These are phyloP conservation scores for Reticulitermes speratus DNA, from an alignment of 1,140 invertebrate genomes.

Conservation along the genomic window DNA sequence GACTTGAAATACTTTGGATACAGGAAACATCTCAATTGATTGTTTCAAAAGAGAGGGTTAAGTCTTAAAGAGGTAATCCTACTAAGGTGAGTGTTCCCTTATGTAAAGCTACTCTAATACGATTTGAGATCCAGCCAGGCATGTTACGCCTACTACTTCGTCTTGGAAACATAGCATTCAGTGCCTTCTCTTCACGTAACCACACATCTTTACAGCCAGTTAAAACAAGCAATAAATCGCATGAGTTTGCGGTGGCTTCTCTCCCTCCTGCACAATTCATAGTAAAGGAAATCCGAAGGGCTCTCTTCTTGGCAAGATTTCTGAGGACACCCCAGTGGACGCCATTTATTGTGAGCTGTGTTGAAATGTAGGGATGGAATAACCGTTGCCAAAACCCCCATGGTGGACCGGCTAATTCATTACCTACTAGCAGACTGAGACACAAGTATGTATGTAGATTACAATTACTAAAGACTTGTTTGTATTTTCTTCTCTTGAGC, in stretches of 20 bases:
- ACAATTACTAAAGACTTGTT: not conserved
- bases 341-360: not conserved
- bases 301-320: not conserved
- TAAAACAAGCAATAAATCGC: slow-evolving; percentile 6
- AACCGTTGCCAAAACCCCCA: slow-evolving; percentile 12
- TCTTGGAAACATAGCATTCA: not conserved
- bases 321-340: not conserved
- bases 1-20: no score
- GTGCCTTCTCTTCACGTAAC: not conserved
- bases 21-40: no score
- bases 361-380: not conserved
- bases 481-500: not conserved
- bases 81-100: no score
- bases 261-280: not conserved
- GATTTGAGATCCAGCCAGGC: not conserved
- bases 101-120: not conserved
- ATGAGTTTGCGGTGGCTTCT: not conserved
- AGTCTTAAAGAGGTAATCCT: no score
- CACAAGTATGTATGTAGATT: not conserved
- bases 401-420: slow-evolving; percentile 5
- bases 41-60: no score
- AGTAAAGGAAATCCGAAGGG: not conserved
- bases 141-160: not conserved
- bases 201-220: not conserved
- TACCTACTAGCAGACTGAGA: not conserved